These are phyloP conservation scores for Nycticorax nycticorax DNA, from an alignment of 2,113 vertebrate genomes.

Conservation along the genomic window DNA sequence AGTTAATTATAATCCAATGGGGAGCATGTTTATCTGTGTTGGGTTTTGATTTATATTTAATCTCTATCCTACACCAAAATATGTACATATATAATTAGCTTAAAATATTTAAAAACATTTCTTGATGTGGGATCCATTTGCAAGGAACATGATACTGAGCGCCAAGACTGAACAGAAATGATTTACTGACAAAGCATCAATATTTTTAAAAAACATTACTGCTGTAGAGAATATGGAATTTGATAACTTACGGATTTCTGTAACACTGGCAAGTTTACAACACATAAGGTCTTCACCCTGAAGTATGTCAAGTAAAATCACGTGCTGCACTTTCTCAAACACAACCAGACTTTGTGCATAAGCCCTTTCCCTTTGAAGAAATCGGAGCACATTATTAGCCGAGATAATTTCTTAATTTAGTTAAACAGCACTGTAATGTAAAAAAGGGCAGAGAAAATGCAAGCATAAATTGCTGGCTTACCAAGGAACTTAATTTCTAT, in stretches of 20 bases:
- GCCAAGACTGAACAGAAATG: not conserved
- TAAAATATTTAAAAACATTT: conserved; percentile 46
- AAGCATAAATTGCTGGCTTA: not conserved
- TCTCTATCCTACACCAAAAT: not conserved
- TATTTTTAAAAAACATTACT: not conserved
- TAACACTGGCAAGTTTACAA: not conserved
- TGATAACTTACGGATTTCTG: not conserved
- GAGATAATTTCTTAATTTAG: not conserved
- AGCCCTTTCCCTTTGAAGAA: not conserved
- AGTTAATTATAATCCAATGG: not conserved
- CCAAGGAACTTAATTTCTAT: not conserved
- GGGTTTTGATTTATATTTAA: conserved; percentile 47
- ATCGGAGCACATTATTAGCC: not conserved
- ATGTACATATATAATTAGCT: not conserved
- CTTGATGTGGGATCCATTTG: not conserved
- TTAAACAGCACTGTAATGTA: not conserved
- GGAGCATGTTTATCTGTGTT: not conserved
- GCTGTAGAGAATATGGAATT: not conserved
- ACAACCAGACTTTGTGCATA: not conserved
- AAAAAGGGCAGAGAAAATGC: conserved; percentile 32
- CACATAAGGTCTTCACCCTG: not conserved
- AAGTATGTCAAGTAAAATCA: conserved; percentile 31
- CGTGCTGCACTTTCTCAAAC: not conserved
- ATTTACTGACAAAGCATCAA: not conserved
- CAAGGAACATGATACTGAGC: not conserved